Base-by-base conservation (phyloP, 2,888 invertebrate species). In the Lepidocyrtoides sp. region DNA sequence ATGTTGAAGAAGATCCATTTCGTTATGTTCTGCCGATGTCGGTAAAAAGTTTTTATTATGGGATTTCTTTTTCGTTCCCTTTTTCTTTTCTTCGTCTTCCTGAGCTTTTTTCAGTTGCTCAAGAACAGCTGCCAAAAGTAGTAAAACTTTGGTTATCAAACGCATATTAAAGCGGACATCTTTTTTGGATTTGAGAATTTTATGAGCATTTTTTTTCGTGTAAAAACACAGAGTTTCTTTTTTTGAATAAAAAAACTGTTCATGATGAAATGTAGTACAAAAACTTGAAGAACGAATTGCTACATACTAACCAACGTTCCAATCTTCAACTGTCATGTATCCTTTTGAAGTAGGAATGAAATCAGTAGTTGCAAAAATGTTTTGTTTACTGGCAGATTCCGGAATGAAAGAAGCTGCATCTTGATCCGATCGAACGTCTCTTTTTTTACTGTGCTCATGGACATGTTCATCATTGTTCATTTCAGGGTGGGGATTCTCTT, bases 61-160 rank as follows among this genome's bases (percentile, higher is more conserved):
- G 5, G 20, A 14, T 60, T 41, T 75, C 75, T 26, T 77, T 44
- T 63, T 41, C 63, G 17, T 26, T 36, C 14, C 20, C 17, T 7
- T 17, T 41, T 63, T 26, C 63, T 51, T 82, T 20, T 81, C 41
- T 29, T 91, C 84, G 5, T 69, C 54, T 0, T 88, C 69, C 57
- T 85, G 86, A 41, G 91, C 84, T 48, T 69, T 82, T 23, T 36
- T 51, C 10, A 92, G 26, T 36, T 88, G 36, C 57, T 91, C 84
- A 0, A 88, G 41, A 26, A 92, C 92, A 66, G 85, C 92, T 92
- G 60, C 12, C 29, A 63, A 82, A 60, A 82, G 66, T 32, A 66
- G 32, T 36, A 51, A 82, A 32, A 0, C 0, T 1, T 51, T 51
- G 14, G 51, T 51, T 51, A 54, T n/a, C 5, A n/a, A n/a, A n/a